Evolutionary conservation across 2,113 vertebrate species (phyloP).

Genomic region (Podarcis raffonei): DNA sequence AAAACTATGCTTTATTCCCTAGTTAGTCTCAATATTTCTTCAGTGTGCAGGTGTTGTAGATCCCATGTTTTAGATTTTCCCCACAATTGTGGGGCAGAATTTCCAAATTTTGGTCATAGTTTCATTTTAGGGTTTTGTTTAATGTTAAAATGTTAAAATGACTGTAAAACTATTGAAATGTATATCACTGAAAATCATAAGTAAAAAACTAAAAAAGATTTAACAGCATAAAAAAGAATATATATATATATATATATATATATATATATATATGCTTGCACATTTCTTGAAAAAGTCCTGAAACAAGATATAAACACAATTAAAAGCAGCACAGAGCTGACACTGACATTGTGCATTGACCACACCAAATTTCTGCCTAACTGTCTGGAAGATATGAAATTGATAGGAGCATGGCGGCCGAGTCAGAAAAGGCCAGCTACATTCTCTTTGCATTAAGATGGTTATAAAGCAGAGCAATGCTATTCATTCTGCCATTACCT

Average conservation of each 20-base stretch:
- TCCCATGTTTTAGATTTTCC: neutral
- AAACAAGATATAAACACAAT: no score
- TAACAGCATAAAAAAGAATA: no score
- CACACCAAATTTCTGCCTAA: neutral
- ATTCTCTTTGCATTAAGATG: conserved; percentile 13
- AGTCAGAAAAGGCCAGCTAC: neutral
- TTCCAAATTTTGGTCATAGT: neutral
- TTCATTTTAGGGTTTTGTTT: no score
- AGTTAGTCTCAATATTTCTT: neutral
- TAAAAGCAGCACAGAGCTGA: neutral
- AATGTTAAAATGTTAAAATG: neutral
- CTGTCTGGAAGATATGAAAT: neutral
- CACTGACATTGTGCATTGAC: neutral
- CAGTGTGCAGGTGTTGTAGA: neutral
- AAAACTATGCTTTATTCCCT: neutral
- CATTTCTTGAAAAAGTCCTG: no score
- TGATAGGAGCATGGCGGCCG: neutral
- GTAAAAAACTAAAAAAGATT: no score
- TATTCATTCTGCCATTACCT: conserved; percentile 34
- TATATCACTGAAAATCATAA: no score
- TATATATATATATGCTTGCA: no score
- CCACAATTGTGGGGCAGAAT: neutral
- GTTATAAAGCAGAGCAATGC: conserved; percentile 4
- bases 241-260: no score
- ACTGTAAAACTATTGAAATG: no score